phyloP scores from a whole-genome alignment of 2,113 vertebrate genomes.

The Seriola dumerili region DNA sequence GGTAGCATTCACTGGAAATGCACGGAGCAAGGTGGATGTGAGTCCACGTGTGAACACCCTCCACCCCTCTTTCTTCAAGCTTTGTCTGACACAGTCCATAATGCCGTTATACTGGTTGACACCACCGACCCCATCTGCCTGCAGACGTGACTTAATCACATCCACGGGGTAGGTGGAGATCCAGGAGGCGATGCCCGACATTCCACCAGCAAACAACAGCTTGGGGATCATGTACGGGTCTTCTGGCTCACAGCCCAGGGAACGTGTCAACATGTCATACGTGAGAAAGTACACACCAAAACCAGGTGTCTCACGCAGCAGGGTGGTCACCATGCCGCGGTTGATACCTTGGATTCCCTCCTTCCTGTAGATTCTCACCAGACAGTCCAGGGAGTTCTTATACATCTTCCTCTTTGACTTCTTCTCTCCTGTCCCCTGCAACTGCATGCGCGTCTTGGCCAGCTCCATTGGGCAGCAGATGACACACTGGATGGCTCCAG shows the following conservation, averaged over 20 bases:
- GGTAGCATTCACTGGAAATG: slow-evolving; percentile 96
- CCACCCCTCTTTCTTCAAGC: slow-evolving; percentile 91
- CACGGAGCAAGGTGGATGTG: slow-evolving; percentile 94
- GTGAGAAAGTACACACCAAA: slow-evolving; percentile 98
- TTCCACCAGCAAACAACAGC: slow-evolving; percentile 93
- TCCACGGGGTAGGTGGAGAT: slow-evolving; percentile 96
- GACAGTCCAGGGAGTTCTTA: slow-evolving; percentile 95
- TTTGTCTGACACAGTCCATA: slow-evolving; percentile 91
- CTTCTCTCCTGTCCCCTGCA: slow-evolving; percentile 93
- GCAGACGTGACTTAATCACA: slow-evolving; percentile 96
- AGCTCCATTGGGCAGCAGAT: slow-evolving; percentile 99
- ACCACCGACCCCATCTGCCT: slow-evolving; percentile 92
- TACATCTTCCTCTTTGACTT: slow-evolving; percentile 90
- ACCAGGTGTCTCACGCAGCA: slow-evolving; percentile 94
- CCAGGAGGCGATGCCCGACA: slow-evolving; percentile 95
- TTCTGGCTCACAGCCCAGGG: slow-evolving; percentile 91
- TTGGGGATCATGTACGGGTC: slow-evolving; percentile 94
- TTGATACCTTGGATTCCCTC: slow-evolving; percentile 94
- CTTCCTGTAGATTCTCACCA: slow-evolving; percentile 92
- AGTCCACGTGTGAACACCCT: slow-evolving; percentile 93
- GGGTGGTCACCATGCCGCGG: slow-evolving; percentile 93
- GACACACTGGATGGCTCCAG: slow-evolving; percentile 94
- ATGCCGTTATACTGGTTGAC: slow-evolving; percentile 90
- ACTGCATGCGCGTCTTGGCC: slow-evolving; percentile 98
- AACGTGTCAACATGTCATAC: slow-evolving; percentile 92